Base-by-base conservation (phyloP, 2,797 vertebrate genomes). In the Trichosurus vulpecula region DNA sequence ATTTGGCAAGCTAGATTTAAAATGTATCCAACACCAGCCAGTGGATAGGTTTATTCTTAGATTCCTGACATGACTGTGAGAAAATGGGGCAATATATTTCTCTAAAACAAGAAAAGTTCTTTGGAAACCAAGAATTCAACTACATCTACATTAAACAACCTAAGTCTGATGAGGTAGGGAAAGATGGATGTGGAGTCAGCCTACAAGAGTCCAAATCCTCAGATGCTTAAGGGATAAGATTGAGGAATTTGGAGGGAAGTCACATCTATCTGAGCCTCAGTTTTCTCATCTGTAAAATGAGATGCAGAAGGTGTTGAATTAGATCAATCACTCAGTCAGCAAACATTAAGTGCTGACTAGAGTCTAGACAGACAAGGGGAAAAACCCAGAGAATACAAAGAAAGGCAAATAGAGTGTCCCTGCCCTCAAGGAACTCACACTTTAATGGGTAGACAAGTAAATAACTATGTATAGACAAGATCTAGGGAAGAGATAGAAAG, bases 1-100 rank as follows among this genome's bases (percentile, higher is more conserved):
- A 97, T 97, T 97, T 94, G 96, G 96, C 96, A 97, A 95, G 90
- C 97, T 93, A 98, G 91, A 97, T 94, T 97, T 97, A 98, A 98
- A 98, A 97, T 93, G 96, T 93, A 96, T 94, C 96, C 97, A 97
- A 95, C 90, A 95, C 52, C 90, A 95, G 91, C 81, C 57, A 97
- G 92, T 31, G 90, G 96, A 96, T 90, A 96, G 90, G 96, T 98
- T 87, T 98, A 96, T 97, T 98, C 97, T 97, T 97, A 97, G 95
- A 94, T 92, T 97, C 93, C 87, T 97, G 98, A 96, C 91, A 93
- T 11, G 11, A 91, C 74, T 92, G 91, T 96, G 96, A 97, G 96
- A 96, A 97, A 97, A 97, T 95, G 96, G 55, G 96, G 90, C 98
- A 94, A 95, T 81, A 52, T 41, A 41, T 54, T 96, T 93, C 93